These are phyloP conservation scores for Anoplopoma fimbria DNA, from an alignment of 2,113 vertebrate genomes.

Conservation along the genomic window DNA sequence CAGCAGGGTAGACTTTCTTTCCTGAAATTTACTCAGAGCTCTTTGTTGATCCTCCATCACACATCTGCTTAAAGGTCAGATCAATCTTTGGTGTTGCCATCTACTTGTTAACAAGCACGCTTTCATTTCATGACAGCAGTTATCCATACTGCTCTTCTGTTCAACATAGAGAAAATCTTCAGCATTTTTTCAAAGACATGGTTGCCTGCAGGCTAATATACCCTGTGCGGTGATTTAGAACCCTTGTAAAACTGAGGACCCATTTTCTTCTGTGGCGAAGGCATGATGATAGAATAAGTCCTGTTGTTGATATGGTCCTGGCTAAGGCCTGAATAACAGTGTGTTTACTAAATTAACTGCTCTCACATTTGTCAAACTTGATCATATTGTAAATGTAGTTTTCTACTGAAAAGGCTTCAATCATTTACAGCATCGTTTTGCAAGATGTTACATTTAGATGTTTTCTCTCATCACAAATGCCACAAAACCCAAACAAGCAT, in stretches of 20 bases:
- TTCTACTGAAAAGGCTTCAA: neutral
- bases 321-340: neutral
- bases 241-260: neutral
- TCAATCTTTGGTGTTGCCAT: slow-evolving; percentile 4
- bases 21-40: neutral
- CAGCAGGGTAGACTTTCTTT: slow-evolving; percentile 5
- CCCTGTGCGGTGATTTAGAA: neutral
- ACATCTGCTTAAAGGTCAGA: slow-evolving; percentile 40
- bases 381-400: neutral
- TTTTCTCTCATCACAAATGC: neutral
- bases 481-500: neutral
- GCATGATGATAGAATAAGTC: neutral
- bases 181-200: neutral
- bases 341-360: neutral
- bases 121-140: slow-evolving; percentile 9
- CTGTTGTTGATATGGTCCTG: neutral
- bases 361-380: neutral
- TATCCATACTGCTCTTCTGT: neutral
- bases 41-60: slow-evolving; percentile 10
- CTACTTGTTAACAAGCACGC: slow-evolving; percentile 7
- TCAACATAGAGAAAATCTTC: neutral
- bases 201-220: neutral
- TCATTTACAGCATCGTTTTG: neutral
- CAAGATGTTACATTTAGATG: neutral
- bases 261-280: neutral